These are phyloP conservation scores for Pollimyrus isidori DNA, from an alignment of 2,113 vertebrate genomes.

Conservation along the genomic window DNA sequence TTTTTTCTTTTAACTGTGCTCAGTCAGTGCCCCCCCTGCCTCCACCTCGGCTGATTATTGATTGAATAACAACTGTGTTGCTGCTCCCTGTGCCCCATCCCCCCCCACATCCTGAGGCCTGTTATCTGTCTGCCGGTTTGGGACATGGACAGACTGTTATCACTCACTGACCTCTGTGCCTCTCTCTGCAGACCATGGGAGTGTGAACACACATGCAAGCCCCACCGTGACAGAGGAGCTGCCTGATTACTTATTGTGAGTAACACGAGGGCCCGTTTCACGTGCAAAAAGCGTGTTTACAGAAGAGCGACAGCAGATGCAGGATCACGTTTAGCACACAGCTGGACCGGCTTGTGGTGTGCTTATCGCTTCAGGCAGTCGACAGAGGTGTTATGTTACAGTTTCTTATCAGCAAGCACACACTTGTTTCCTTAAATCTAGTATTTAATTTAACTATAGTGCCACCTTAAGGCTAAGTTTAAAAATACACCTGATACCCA, in stretches of 20 bases:
- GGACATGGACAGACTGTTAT: not conserved
- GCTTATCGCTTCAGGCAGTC: not conserved
- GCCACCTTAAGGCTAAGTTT: constrained; percentile 46
- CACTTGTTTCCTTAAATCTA: not conserved
- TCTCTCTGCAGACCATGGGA: constrained; percentile 45
- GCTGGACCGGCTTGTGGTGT: not conserved
- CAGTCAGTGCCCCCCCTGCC: not conserved
- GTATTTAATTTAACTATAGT: constrained; percentile 18
- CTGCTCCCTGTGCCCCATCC: not conserved
- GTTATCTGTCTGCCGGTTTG: constrained; percentile 40
- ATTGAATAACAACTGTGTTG: constrained; percentile 57
- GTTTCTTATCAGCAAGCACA: not conserved
- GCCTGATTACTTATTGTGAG: constrained; percentile 74
- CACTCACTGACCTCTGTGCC: constrained; percentile 9
- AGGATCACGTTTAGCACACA: not conserved
- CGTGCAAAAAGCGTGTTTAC: not conserved
- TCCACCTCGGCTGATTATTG: constrained; percentile 48
- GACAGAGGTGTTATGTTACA: not conserved
- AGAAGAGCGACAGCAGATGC: not conserved
- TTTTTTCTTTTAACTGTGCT: not conserved
- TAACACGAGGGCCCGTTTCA: constrained; percentile 21
- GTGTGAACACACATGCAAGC: constrained; percentile 45
- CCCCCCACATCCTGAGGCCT: not conserved
- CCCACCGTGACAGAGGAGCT: constrained; percentile 49
- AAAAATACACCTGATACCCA: not conserved